These are phyloP conservation scores for Conomelus anceps DNA, from an alignment of 2,888 invertebrate genomes.

Conservation along the genomic window DNA sequence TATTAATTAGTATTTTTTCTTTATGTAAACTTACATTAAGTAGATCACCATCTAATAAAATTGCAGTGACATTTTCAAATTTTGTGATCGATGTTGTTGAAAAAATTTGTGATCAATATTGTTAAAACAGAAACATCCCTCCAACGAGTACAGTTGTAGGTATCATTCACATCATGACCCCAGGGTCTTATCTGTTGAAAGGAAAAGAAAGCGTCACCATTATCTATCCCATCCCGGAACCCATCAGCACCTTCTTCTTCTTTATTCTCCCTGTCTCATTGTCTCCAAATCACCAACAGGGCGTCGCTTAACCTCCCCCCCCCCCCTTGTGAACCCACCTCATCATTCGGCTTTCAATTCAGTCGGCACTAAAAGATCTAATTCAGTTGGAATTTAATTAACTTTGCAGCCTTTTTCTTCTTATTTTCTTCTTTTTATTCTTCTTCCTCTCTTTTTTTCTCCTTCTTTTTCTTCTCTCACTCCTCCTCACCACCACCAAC, in stretches of 20 bases:
- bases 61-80: no score
- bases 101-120: no score
- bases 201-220: neutral
- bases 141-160: neutral
- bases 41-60: no score
- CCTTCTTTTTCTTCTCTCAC: no score
- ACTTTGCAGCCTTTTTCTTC: constrained; percentile 22
- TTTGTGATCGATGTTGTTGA: no score
- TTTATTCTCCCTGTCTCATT: neutral
- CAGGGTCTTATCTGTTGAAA: no score
- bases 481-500: neutral
- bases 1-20: no score
- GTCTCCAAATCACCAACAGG: neutral
- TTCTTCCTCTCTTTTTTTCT: neutral
- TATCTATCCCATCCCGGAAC: neutral
- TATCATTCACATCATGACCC: no score
- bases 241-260: neutral
- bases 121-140: no score
- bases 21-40: no score
- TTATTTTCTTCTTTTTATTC: constrained; percentile 15
- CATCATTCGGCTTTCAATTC: constrained; percentile 23
- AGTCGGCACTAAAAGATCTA: constrained; percentile 25
- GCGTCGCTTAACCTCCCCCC: neutral
- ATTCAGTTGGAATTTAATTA: constrained; percentile 28
- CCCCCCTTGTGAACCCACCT: no score